These are phyloP conservation scores for Streblospio benedicti DNA, from an alignment of 1,140 invertebrate species.

Conservation along the genomic window DNA sequence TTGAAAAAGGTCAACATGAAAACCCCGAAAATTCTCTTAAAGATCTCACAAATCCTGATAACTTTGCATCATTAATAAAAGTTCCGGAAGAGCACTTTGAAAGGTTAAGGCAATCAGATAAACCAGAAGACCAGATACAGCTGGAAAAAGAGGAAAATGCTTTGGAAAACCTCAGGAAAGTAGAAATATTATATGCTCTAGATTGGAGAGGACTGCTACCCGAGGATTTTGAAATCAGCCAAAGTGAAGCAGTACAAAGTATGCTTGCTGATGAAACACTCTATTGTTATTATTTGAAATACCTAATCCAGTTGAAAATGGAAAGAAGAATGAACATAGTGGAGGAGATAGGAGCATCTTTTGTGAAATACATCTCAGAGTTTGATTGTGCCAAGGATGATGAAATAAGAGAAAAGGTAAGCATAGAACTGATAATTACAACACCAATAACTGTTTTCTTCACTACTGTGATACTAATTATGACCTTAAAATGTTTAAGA, in stretches of 20 bases:
- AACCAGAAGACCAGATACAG: conserved; percentile 58
- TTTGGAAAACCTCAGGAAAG: conserved; percentile 82
- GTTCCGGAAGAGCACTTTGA: conserved; percentile 26
- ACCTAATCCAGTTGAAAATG: conserved; percentile 25
- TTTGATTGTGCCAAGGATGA: conserved; percentile 18
- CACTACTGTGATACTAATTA: too few species aligned
- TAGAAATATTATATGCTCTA: conserved; percentile 76
- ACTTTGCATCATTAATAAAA: conserved; percentile 1
- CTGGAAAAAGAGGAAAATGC: conserved; percentile 94
- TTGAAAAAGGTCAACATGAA: too few species aligned
- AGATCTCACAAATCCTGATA: neutral
- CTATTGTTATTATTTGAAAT: conserved; percentile 38
- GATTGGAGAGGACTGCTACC: conserved; percentile 31
- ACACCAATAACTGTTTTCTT: conserved; percentile 1
- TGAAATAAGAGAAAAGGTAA: conserved; percentile 21
- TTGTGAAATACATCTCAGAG: conserved; percentile 26
- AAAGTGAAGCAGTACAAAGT: conserved; percentile 34
- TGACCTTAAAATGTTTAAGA: too few species aligned
- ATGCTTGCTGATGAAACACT: conserved; percentile 29
- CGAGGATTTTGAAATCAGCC: conserved; percentile 35
- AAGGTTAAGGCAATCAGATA: conserved; percentile 22
- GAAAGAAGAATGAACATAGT: conserved; percentile 27
- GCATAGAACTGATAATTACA: conserved; percentile 15
- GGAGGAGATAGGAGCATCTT: conserved; percentile 32
- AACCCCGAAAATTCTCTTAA: too few species aligned